phyloP scores from a whole-genome alignment of 2,797 vertebrate species.

The Loriculus beryllinus region DNA sequence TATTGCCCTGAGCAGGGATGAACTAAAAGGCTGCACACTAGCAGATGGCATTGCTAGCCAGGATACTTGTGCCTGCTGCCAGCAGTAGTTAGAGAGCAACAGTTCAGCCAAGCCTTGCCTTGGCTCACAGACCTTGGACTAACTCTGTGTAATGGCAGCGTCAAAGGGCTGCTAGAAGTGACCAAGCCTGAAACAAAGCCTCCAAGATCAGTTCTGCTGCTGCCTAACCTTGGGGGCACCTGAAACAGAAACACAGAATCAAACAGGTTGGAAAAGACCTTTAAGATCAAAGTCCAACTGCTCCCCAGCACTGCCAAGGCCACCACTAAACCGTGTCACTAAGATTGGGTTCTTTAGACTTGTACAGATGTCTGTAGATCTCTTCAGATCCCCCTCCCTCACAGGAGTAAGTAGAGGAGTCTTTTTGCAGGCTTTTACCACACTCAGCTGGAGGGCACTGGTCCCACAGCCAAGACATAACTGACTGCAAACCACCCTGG shows the following conservation, averaged over 20 bases:
- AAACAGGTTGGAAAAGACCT: neutral
- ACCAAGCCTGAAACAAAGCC: neutral
- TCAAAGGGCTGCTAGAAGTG: neutral
- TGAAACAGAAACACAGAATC: neutral
- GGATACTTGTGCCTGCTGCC: neutral
- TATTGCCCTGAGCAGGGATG: neutral
- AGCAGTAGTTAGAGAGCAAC: neutral
- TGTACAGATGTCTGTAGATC: neutral
- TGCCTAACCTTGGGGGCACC: neutral
- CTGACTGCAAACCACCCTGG: neutral
- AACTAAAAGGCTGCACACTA: neutral
- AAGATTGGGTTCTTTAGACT: neutral
- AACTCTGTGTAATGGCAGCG: fast-evolving
- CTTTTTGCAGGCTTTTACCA: neutral
- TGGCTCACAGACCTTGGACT: neutral
- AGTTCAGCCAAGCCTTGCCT: neutral
- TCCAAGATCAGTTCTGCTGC: neutral
- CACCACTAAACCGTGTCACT: neutral
- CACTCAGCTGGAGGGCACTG: neutral
- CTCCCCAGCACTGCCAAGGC: neutral
- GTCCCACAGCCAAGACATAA: neutral
- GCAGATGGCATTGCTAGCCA: neutral
- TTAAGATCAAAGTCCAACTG: neutral
- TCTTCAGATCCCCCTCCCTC: neutral
- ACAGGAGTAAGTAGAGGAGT: neutral